Conservation (phyloP, 2,797 vertebrate species). For the Euthynnus affinis region DNA sequence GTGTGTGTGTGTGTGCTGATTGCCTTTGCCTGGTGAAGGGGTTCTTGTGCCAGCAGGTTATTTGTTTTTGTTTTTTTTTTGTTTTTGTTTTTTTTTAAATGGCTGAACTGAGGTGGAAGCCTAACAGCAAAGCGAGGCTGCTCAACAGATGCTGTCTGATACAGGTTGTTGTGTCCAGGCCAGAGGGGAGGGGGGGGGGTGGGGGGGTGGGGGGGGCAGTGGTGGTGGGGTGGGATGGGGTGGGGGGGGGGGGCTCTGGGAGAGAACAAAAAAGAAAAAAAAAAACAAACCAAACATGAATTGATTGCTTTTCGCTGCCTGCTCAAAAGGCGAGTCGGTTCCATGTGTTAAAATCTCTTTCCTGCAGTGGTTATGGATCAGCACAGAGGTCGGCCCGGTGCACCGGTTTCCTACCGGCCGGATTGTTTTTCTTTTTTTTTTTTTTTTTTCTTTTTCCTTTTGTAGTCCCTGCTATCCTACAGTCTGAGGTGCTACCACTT, state of each 20-base stretch:
- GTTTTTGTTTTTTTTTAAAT: not conserved
- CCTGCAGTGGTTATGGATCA: slow-evolving; percentile 31
- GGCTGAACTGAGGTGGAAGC: slow-evolving; percentile 37
- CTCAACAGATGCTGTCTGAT: slow-evolving; percentile 46
- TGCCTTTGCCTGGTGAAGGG: slow-evolving; percentile 69
- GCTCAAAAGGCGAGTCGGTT: slow-evolving; percentile 18
- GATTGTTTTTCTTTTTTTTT: slow-evolving; percentile 12
- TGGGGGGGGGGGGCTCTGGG: not conserved
- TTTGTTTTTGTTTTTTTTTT: slow-evolving; percentile 44
- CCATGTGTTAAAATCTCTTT: slow-evolving; percentile 25
- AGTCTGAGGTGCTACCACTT: slow-evolving; percentile 75
- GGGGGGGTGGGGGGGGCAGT: not conserved
- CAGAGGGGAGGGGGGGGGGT: not conserved
- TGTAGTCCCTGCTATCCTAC: slow-evolving; percentile 29
- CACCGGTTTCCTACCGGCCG: slow-evolving; percentile 25
- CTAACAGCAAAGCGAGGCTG: slow-evolving; percentile 39
- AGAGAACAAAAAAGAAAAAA: slow-evolving; percentile 40
- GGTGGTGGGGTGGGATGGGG: too few species aligned
- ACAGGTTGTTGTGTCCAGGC: slow-evolving; percentile 31
- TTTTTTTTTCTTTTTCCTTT: not conserved
- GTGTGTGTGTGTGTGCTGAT: slow-evolving; percentile 61
- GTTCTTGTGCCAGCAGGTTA: slow-evolving; percentile 47
- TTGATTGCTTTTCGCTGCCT: slow-evolving; percentile 45
- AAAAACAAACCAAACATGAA: slow-evolving; percentile 6
- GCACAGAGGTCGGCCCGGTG: slow-evolving; percentile 29